These are phyloP conservation scores for Antechinus flavipes DNA, from an alignment of 2,113 vertebrate species.

Conservation along the genomic window DNA sequence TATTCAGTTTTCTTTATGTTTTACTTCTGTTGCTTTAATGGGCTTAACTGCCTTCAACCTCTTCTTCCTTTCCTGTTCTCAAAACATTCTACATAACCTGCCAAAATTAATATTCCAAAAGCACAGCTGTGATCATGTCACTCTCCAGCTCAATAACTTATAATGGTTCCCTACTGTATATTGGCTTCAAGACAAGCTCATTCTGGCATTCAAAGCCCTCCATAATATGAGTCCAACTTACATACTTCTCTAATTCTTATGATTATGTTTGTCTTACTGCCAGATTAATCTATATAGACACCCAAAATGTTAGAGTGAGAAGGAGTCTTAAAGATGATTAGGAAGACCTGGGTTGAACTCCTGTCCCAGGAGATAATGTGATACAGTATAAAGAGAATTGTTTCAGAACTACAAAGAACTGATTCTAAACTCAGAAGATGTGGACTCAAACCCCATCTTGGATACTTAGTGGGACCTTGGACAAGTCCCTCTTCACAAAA, in stretches of 20 bases:
- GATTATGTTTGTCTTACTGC: not conserved
- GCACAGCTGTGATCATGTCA: not conserved
- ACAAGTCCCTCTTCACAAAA: not conserved
- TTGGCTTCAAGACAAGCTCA: conserved; percentile 8
- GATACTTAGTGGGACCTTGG: not conserved
- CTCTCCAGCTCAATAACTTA: not conserved
- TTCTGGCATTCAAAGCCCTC: not conserved
- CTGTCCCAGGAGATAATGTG: not conserved
- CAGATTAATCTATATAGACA: not conserved
- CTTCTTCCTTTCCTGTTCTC: not conserved
- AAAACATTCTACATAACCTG: not conserved
- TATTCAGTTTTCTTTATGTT: not conserved
- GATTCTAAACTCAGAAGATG: not conserved
- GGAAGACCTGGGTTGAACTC: not conserved
- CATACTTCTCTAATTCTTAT: not conserved
- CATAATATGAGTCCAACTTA: not conserved
- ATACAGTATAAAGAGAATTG: not conserved
- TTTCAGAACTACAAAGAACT: not conserved
- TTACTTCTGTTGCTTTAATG: not conserved
- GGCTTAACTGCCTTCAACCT: not conserved
- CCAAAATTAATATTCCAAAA: not conserved
- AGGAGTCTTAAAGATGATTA: not conserved
- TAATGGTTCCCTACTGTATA: not conserved
- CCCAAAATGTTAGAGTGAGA: not conserved
- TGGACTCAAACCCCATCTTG: not conserved